A percentile compares a stretch with the other conserved stretches of the same genome.
phyloP scores from a whole-genome alignment of 2,797 vertebrate species.

The Gallirallus australis region DNA sequence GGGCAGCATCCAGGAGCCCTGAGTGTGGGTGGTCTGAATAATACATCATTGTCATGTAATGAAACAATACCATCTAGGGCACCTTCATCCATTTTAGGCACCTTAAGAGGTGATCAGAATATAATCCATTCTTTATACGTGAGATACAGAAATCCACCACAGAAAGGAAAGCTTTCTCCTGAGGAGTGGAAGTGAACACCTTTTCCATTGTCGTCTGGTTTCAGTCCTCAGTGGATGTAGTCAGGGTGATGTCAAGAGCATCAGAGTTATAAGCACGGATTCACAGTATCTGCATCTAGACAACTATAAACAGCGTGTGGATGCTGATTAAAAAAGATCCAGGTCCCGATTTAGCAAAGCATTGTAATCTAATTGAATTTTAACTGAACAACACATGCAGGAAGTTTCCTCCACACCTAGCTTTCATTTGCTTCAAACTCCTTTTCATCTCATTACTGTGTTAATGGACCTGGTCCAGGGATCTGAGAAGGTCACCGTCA shows the following conservation, averaged over 20 bases:
- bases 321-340: background rate
- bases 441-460: background rate
- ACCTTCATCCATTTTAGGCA: background rate
- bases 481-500: background rate
- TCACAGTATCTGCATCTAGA: background rate
- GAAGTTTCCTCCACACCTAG: background rate
- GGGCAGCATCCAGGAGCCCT: background rate
- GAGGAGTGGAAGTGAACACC: background rate
- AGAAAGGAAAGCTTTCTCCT: background rate
- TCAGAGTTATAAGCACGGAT: background rate
- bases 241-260: background rate
- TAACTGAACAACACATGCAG: background rate
- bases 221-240: background rate
- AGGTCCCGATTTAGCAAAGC: background rate
- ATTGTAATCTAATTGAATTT: background rate
- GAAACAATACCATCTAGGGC: background rate
- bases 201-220: background rate
- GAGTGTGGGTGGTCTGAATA: background rate
- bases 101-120: background rate
- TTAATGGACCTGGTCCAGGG: background rate
- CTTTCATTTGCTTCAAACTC: background rate
- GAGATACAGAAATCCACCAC: rapidly evolving
- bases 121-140: background rate
- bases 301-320: rapidly evolving
- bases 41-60: background rate